Percentiles rank a stretch among this genome's conserved stretches.
Conservation (phyloP, 2,113 vertebrate species). For the Erythrocercus mccallii region DNA sequence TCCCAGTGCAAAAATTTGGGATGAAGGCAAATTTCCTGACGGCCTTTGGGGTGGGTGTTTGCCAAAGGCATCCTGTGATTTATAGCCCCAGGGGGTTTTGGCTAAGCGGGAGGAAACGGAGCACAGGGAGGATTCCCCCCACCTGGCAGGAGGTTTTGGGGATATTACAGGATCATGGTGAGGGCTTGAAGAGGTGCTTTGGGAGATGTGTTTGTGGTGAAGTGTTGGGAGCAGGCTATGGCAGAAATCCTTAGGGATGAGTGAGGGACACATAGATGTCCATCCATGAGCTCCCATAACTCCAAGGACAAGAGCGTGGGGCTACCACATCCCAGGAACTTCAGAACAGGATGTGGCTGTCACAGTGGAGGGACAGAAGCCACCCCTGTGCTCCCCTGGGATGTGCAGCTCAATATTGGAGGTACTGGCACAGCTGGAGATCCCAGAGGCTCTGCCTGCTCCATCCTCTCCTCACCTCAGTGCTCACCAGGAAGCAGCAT, state of each 20-base stretch:
- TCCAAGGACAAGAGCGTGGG: rapidly evolving
- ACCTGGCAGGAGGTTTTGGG: neutral
- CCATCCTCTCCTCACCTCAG: rapidly evolving
- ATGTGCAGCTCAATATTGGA: rapidly evolving
- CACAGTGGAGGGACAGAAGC: neutral
- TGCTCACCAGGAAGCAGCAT: neutral
- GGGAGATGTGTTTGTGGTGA: neutral
- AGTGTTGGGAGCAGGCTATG: neutral
- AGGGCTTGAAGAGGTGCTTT: neutral
- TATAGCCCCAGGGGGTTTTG: rapidly evolving
- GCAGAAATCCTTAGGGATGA: neutral
- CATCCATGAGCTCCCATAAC: neutral
- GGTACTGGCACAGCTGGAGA: neutral
- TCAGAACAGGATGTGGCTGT: neutral
- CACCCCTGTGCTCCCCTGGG: neutral
- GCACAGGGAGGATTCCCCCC: neutral
- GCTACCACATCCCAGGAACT: neutral
- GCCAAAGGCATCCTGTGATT: neutral
- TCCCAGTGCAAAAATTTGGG: neutral
- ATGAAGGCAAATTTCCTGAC: neutral
- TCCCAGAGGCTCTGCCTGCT: neutral
- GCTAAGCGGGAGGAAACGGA: rapidly evolving
- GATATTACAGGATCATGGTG: rapidly evolving
- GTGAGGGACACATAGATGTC: rapidly evolving
- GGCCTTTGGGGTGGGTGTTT: neutral